Conservation (phyloP, 2,888 invertebrate genomes). For the Listrodromus nycthemerus region DNA sequence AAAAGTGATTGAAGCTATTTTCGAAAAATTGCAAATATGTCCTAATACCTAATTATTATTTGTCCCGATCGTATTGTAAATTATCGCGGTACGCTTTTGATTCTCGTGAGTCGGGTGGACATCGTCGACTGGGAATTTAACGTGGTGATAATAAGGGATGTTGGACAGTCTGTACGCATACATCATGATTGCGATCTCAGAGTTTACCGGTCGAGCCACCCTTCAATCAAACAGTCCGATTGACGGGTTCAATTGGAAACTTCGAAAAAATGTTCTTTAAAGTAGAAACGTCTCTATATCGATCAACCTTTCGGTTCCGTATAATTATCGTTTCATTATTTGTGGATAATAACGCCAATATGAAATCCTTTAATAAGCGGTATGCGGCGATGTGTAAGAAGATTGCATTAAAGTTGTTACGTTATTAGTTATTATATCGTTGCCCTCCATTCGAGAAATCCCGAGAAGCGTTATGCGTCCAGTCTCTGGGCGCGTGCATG, state of each 20-base stretch:
- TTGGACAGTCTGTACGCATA: conserved; percentile 1
- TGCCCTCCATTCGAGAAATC: conserved; percentile 51
- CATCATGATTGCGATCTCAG: conserved; percentile 10
- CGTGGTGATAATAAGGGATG: neutral
- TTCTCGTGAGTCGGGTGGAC: too few species aligned
- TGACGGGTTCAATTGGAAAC: conserved; percentile 51
- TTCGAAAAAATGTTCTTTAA: conserved; percentile 8
- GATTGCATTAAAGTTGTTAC: neutral
- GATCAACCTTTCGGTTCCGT: conserved; percentile 1
- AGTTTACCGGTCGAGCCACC: neutral
- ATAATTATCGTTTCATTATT: neutral
- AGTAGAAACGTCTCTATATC: conserved; percentile 24
- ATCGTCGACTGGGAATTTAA: too few species aligned
- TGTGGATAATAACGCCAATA: conserved; percentile 13
- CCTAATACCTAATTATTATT: too few species aligned
- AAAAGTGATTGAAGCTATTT: too few species aligned
- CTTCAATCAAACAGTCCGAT: conserved; percentile 50
- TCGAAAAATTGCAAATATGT: too few species aligned
- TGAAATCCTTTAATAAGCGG: neutral
- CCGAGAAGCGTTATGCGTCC: conserved; percentile 2
- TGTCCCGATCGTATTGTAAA: too few species aligned
- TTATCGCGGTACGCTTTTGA: too few species aligned
- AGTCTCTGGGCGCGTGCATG: neutral
- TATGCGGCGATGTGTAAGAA: neutral
- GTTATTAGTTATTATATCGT: neutral